Evolutionary conservation across 2,113 vertebrate species (phyloP), one percentile per base, ranked within the genome.

Genomic region (Agapornis roseicollis): DNA sequence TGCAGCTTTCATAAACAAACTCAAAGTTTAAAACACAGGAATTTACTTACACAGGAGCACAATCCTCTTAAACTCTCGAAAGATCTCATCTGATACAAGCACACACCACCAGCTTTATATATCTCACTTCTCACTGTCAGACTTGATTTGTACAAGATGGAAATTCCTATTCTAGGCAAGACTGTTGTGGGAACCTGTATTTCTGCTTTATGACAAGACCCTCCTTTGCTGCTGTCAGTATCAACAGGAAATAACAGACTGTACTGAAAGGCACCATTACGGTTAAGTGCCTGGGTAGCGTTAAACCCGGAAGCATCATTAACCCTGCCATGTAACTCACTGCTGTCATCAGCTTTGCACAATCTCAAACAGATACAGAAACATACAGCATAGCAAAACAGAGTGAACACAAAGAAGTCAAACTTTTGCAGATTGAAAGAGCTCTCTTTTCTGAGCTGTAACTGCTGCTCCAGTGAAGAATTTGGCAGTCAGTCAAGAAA

Each of bases 1-100:
- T 7, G 2, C 31, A 87, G 27, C 65, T 93, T 72, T 64, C 13
- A 47, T 27, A 73, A 79, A 53, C 9, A 85, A 73, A 23, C 28
- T 61, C 33, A 41, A 61, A 84, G 25, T 64, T 71, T n/a, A 60
- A 89, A 83, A n/a, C n/a, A 50, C n/a, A 46, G 23, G 14, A 50
- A 56, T 72, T 85, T 96, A 97, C 96, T 97, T 93, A 96, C 95
- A 83, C 37, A 66, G 22, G 53, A 44, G 44, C 66, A 42, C 82
- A 92, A 33, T 70, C 76, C 79, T 76, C 77, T 46, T 68, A 63
- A 79, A 39, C 41, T 76, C 85, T 27, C 18, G 61, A 65, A 47
- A 81, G 65, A 28, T 31, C 86, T 9, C 56, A 37, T 37, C 88
- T 79, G 92, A 42, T 33, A 76, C 3, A 88, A 64, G n/a, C 52